phyloP scores from a whole-genome alignment of 2,888 invertebrate species.

The Elysia crispata region DNA sequence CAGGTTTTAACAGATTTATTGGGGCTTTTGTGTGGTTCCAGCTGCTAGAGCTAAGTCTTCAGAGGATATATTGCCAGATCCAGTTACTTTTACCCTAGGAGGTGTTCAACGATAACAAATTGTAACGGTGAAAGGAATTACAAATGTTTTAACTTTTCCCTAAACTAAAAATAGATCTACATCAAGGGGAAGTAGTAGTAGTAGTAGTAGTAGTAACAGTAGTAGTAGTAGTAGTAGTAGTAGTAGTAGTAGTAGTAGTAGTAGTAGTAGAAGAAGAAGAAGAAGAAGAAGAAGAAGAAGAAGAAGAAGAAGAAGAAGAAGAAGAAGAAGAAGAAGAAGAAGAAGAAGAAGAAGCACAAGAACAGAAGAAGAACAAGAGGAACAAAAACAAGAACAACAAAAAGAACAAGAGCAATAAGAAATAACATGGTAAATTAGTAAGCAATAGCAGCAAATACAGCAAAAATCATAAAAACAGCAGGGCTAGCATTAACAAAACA shows the following conservation, averaged over 20 bases:
- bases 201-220: not conserved
- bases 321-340: not conserved
- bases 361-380: no score
- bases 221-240: not conserved
- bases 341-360: not conserved
- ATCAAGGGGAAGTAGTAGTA: not conserved
- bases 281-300: conserved; percentile 18
- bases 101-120: no score
- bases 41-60: no score
- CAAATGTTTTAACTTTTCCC: not conserved
- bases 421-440: no score
- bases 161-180: not conserved
- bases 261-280: not conserved
- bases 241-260: not conserved
- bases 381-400: no score
- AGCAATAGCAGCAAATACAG: not conserved
- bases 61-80: no score
- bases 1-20: no score
- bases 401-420: no score
- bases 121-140: no score
- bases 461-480: not conserved
- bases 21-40: no score
- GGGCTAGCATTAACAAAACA: not conserved
- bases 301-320: not conserved
- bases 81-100: no score